These are phyloP conservation scores for Orycteropus afer DNA, from an alignment of 2,113 vertebrate genomes.

Conservation along the genomic window DNA sequence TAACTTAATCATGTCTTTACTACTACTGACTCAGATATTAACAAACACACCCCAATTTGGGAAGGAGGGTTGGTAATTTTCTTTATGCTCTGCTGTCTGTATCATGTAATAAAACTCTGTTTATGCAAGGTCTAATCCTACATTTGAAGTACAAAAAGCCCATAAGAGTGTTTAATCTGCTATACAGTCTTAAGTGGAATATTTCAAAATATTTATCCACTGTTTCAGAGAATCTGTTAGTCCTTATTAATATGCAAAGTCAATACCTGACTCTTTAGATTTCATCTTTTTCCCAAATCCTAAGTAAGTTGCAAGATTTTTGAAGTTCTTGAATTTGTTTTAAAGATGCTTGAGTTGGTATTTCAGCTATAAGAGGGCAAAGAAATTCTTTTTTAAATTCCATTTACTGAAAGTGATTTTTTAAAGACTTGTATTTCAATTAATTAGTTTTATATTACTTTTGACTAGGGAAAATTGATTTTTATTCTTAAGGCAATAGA, in stretches of 20 bases:
- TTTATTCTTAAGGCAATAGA: conserved; percentile 56
- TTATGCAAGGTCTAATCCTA: neutral
- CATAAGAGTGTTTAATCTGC: neutral
- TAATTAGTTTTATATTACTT: conserved; percentile 57
- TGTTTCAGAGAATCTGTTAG: neutral
- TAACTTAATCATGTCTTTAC: neutral
- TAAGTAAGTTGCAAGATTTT: neutral
- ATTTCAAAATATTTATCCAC: neutral
- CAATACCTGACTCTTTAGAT: neutral
- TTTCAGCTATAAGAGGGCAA: neutral
- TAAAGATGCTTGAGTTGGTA: neutral
- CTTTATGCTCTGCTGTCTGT: neutral
- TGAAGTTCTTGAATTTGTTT: neutral
- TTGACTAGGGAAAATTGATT: conserved; percentile 38
- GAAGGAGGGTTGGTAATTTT: neutral
- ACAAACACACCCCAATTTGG: neutral
- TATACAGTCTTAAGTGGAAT: neutral
- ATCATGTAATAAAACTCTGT: neutral
- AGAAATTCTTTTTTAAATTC: neutral
- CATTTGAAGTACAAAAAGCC: neutral
- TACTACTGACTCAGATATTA: neutral
- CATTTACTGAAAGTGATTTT: neutral
- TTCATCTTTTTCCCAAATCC: neutral
- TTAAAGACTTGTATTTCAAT: conserved; percentile 44
- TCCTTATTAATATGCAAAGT: neutral